Conservation (phyloP, 1,140 invertebrate genomes). For the Anadara kagoshimensis region DNA sequence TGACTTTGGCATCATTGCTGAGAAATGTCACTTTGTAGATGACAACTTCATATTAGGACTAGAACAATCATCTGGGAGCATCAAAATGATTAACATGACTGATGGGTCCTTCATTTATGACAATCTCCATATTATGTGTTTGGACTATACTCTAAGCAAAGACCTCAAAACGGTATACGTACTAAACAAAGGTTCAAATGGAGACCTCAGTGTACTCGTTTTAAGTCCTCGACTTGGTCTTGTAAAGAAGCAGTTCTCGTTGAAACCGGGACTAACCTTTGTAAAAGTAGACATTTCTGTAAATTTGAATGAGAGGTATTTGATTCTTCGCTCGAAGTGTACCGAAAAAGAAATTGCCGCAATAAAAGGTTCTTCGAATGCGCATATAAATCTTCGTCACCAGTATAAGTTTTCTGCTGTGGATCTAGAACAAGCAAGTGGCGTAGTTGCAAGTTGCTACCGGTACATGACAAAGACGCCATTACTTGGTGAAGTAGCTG, state of each 20-base stretch:
- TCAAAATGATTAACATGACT: constrained; percentile 12
- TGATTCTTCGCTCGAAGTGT: constrained; percentile 38
- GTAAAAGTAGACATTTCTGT: constrained; percentile 43
- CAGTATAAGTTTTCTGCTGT: constrained; percentile 51
- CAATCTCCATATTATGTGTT: constrained; percentile 1
- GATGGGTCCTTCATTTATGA: background rate
- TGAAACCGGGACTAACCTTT: constrained; percentile 44
- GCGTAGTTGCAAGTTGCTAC: constrained; percentile 40
- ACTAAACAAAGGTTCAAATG: constrained; percentile 29
- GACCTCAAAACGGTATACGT: constrained; percentile 22
- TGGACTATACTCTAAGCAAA: constrained; percentile 23
- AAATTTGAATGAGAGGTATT: constrained; percentile 47
- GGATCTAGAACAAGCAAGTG: constrained; percentile 47
- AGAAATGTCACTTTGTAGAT: constrained; percentile 8
- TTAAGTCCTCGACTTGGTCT: constrained; percentile 35
- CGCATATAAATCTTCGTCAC: constrained; percentile 40
- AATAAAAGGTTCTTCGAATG: constrained; percentile 54
- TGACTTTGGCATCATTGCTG: constrained; percentile 2
- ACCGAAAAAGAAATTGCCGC: constrained; percentile 48
- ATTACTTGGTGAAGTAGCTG: constrained; percentile 43
- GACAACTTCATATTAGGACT: constrained; percentile 9
- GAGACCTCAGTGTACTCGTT: constrained; percentile 31
- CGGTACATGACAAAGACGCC: constrained; percentile 53
- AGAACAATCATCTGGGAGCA: background rate
- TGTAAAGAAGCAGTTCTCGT: constrained; percentile 37